A percentile compares a stretch with the other conserved stretches of the same genome.
Evolutionary conservation across 2,113 vertebrate species (phyloP).

Genomic region (Nannospalax galili): DNA sequence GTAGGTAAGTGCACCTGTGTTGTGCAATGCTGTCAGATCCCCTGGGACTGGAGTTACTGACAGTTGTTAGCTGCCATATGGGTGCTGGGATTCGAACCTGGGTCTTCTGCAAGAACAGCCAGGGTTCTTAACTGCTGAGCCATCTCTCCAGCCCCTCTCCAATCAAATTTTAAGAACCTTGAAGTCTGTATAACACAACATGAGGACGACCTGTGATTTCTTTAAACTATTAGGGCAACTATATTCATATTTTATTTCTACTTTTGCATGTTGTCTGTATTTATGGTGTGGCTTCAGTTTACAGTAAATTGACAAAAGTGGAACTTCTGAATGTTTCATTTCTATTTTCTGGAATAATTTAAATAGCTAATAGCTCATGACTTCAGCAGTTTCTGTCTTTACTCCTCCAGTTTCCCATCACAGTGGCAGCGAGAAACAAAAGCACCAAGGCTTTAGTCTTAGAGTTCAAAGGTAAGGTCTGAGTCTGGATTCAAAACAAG

Average conservation of each 20-base stretch:
- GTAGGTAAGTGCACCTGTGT: too few species aligned
- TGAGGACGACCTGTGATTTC: not conserved
- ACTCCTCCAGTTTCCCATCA: not conserved
- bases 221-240: not conserved
- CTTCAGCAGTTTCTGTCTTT: not conserved
- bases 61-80: too few species aligned
- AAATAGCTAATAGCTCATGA: not conserved
- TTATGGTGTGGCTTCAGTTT: not conserved
- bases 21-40: too few species aligned
- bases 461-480: not conserved
- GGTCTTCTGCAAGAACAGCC: too few species aligned
- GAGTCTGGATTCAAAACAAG: not conserved
- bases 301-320: not conserved
- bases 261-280: not conserved
- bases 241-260: not conserved
- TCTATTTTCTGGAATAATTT: not conserved
- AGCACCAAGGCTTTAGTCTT: not conserved
- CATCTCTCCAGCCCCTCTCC: not conserved
- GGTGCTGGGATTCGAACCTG: too few species aligned
- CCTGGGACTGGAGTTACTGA: too few species aligned
- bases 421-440: not conserved
- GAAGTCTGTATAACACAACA: not conserved
- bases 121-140: too few species aligned
- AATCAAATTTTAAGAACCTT: not conserved
- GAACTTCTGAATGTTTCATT: not conserved